Evolutionary conservation across 2,113 vertebrate genomes (phyloP).

Genomic region (Ammodytes dubius): DNA sequence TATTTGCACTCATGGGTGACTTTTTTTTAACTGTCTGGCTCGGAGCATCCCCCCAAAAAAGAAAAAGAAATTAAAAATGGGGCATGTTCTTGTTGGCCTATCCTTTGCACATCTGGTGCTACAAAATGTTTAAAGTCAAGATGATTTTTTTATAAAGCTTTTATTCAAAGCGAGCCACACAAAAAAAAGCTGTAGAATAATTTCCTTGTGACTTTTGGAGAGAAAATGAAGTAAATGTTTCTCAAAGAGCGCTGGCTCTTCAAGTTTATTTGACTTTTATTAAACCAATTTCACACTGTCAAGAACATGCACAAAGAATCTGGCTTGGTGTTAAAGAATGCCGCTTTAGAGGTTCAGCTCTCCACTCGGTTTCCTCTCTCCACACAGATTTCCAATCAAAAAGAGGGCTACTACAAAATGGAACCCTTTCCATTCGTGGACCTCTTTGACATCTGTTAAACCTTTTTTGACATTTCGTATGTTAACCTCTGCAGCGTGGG

Average conservation of each 20-base stretch:
- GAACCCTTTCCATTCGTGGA: constrained; percentile 62
- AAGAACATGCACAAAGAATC: constrained; percentile 12
- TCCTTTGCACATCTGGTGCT: constrained; percentile 35
- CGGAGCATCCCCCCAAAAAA: constrained; percentile 45
- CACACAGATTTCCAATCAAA: constrained; percentile 67
- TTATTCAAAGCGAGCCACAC: constrained; percentile 19
- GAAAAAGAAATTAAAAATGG: neutral
- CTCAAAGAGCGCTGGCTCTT: neutral
- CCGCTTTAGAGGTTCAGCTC: neutral
- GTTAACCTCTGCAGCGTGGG: constrained; percentile 80
- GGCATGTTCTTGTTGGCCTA: neutral
- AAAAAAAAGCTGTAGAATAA: neutral
- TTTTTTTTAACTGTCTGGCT: constrained; percentile 23
- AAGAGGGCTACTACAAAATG: constrained; percentile 62
- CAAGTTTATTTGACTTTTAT: constrained; percentile 18
- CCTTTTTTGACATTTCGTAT: constrained; percentile 82
- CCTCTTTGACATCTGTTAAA: constrained; percentile 83
- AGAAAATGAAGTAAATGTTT: constrained; percentile 2
- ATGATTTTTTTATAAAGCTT: constrained; percentile 10
- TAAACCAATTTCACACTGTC: constrained; percentile 18
- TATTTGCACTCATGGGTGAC: constrained; percentile 60
- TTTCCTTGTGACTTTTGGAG: constrained; percentile 8
- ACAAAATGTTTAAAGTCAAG: neutral
- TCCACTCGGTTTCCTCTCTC: constrained; percentile 34
- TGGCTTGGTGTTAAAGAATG: constrained; percentile 15